Conservation (phyloP, 2,113 vertebrate genomes). For the Varanus komodoensis region DNA sequence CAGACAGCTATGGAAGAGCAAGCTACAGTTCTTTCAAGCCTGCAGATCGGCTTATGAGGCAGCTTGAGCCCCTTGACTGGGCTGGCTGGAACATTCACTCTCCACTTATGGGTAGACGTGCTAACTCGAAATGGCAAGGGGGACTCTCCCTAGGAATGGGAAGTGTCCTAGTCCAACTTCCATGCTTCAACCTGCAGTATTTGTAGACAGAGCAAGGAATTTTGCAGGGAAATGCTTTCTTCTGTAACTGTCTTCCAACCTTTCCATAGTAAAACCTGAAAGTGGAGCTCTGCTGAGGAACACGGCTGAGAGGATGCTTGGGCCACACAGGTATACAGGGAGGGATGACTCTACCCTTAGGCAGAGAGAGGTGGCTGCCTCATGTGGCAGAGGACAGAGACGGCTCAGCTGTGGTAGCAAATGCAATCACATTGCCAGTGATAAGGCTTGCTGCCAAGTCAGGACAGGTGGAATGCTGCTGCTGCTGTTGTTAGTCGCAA, state of each 20-base stretch:
- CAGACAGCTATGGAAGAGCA: neutral
- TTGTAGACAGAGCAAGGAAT: neutral
- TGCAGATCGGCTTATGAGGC: too few relatives aligned
- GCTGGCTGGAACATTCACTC: too few relatives aligned
- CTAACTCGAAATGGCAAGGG: neutral
- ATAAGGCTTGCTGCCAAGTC: too few relatives aligned
- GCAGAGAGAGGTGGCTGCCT: too few relatives aligned
- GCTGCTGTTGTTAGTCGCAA: too few relatives aligned
- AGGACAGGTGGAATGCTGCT: neutral
- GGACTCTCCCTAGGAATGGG: neutral
- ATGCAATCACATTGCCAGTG: too few relatives aligned
- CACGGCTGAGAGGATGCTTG: neutral
- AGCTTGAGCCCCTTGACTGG: neutral
- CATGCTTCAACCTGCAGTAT: neutral
- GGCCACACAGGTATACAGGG: neutral
- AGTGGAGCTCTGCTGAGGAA: neutral
- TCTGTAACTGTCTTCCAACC: neutral
- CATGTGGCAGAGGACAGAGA: too few relatives aligned
- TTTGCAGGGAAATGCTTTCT: neutral
- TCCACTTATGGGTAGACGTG: neutral
- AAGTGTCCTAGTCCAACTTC: neutral
- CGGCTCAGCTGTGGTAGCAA: too few relatives aligned
- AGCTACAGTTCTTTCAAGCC: neutral
- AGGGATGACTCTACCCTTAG: too few relatives aligned
- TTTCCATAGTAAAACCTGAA: neutral